These are phyloP conservation scores for Drosophila rellima DNA, from an alignment of 2,888 invertebrate genomes.

Conservation along the genomic window DNA sequence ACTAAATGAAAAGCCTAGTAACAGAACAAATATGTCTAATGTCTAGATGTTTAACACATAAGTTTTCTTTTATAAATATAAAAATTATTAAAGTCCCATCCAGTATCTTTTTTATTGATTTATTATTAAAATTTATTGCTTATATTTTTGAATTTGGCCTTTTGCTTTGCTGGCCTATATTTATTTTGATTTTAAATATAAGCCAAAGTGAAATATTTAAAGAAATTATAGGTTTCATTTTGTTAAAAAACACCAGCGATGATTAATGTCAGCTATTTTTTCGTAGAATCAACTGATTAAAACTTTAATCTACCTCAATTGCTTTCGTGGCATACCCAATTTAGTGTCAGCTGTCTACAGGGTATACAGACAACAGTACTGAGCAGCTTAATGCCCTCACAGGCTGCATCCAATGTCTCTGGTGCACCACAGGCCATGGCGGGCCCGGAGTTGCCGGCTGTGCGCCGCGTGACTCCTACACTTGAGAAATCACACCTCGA, in stretches of 20 bases:
- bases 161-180: too few relatives aligned
- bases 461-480: conserved; percentile 82
- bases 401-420: conserved; percentile 33
- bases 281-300: not conserved
- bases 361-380: conserved; percentile 31
- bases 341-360: conserved; percentile 1
- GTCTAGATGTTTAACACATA: too few relatives aligned
- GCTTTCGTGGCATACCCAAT: not conserved
- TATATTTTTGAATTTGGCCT: too few relatives aligned
- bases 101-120: too few relatives aligned
- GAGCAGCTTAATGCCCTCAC: conserved; percentile 38
- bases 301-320: not conserved
- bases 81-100: too few relatives aligned
- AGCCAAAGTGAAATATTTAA: too few relatives aligned
- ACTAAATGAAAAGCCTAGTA: not conserved
- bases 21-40: not conserved
- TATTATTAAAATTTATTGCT: too few relatives aligned
- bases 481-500: conserved; percentile 82
- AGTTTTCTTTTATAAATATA: too few relatives aligned
- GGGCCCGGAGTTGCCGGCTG: conserved; percentile 51
- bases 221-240: too few relatives aligned
- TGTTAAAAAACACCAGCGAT: too few relatives aligned
- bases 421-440: conserved; percentile 42
- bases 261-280: too few relatives aligned
- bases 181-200: too few relatives aligned